phyloP scores from a whole-genome alignment of 2,113 vertebrate species.

The Chelonoidis abingdonii region DNA sequence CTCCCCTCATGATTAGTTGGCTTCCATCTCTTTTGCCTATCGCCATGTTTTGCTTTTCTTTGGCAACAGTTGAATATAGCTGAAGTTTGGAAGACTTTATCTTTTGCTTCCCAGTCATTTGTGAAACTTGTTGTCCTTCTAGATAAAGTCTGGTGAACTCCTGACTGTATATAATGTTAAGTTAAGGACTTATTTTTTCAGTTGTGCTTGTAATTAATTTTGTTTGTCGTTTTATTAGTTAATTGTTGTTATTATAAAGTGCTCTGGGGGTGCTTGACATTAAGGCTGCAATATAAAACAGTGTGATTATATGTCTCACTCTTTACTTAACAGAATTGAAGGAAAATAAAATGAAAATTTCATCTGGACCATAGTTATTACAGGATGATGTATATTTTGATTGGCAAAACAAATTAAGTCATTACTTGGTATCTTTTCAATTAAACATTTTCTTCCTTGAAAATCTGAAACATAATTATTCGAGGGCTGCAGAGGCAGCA shows the following conservation, averaged over 20 bases:
- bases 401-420: constrained; percentile 30
- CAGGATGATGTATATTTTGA: neutral
- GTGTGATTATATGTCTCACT: constrained; percentile 20
- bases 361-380: neutral
- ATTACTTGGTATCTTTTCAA: constrained; percentile 24
- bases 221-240: neutral
- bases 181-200: constrained; percentile 19
- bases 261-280: neutral
- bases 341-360: neutral
- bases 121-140: neutral
- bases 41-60: neutral
- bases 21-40: neutral
- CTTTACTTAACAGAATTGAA: constrained; percentile 12
- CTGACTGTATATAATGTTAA: neutral
- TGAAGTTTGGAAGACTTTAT: neutral
- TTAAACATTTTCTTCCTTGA: neutral
- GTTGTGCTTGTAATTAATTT: neutral
- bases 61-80: neutral
- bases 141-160: neutral
- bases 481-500: neutral
- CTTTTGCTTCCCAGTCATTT: constrained; percentile 4
- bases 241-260: constrained; percentile 13
- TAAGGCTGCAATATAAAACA: constrained; percentile 17
- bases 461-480: constrained; percentile 37
- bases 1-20: neutral